Evolutionary conservation across 2,797 vertebrate species (phyloP), one percentile per base, ranked within the genome.

Genomic region (Lutjanus argentimaculatus): DNA sequence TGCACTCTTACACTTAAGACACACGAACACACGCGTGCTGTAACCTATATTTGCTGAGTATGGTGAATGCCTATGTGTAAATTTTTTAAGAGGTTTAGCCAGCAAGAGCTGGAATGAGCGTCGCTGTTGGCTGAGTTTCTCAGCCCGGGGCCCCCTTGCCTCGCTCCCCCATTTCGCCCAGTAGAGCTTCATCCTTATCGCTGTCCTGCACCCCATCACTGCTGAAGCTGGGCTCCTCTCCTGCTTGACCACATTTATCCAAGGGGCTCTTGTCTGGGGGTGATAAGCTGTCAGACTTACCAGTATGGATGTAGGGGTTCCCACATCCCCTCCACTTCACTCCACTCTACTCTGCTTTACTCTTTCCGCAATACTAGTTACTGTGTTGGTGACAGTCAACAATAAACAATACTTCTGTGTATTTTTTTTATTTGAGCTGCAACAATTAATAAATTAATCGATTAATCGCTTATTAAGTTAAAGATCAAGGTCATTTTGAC

Each of bases 81-180:
- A 94, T 94, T 87, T 95, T 95, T 95, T 91, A 95, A 95, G 93
- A 95, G 95, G 93, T 94, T 95, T 95, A 95, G 93, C 91, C 73
- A 84, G 86, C 65, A 56, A 84, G 89, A 90, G 89, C 90, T 93
- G 91, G 92, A 94, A 89, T 81, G 87, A 93, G 83, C 66, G 36
- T 63, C 51, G 87, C 89, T 93, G 91, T 93, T 95, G 94, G 93
- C 92, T 90, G 88, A 79, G 88, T 90, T 91, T 93, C 89, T 85
- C 91, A 85, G 91, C 94, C 91, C 48, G 63, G 86, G 92, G 91
- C 89, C 92, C 85, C 86, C 85, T 85, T 69, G 83, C 79, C 84
- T 86, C 69, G 8, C 90, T 92, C 89, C 85, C 89, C 87, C 86
- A 86, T 93, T 87, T 90, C 2, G 86, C 93, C 91, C 93, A 89